Conservation (phyloP, 2,797 vertebrate species). For the Tangara arthus region DNA sequence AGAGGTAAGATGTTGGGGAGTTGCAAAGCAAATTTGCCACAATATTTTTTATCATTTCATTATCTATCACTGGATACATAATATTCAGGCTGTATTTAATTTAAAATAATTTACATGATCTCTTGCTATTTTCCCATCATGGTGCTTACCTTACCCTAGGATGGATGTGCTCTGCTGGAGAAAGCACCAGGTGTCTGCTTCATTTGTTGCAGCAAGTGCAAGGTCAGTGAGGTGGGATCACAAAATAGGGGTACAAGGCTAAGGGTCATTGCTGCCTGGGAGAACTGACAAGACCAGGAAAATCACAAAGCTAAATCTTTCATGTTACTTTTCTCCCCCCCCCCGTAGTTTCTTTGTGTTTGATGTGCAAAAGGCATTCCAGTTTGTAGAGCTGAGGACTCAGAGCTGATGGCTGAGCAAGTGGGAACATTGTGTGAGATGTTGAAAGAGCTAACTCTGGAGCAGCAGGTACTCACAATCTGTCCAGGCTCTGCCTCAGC, state of each 20-base stretch:
- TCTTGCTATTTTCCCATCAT: neutral
- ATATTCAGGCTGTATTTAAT: neutral
- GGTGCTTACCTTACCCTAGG: neutral
- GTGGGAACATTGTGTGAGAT: neutral
- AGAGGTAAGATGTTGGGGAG: neutral
- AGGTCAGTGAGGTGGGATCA: neutral
- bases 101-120: neutral
- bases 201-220: neutral
- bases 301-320: neutral
- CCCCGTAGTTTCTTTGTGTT: neutral
- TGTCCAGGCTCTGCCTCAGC: neutral
- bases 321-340: fast-evolving
- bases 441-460: neutral
- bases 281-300: neutral
- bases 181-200: neutral
- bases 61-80: neutral
- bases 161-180: neutral
- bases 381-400: neutral
- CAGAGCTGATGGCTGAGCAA: neutral
- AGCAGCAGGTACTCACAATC: neutral
- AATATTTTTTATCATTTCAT: neutral
- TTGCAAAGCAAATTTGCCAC: neutral
- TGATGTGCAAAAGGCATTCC: neutral
- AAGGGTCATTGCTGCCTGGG: neutral
- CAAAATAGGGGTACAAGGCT: neutral